phyloP scores from a whole-genome alignment of 1,140 invertebrate species.

The Drosophila hydei region DNA sequence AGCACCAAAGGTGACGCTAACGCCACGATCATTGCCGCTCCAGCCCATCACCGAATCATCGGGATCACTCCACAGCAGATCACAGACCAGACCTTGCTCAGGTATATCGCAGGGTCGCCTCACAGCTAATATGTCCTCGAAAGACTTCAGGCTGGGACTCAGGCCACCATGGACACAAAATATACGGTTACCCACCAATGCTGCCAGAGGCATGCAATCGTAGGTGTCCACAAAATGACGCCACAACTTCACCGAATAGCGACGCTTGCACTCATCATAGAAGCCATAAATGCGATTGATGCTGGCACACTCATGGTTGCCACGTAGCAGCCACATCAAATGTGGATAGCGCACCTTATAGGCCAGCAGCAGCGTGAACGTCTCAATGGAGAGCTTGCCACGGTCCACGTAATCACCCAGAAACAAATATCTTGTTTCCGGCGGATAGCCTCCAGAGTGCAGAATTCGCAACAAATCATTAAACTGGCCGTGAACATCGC shows the following conservation, averaged over 20 bases:
- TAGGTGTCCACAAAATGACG: conserved; percentile 88
- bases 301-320: conserved; percentile 92
- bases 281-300: conserved; percentile 91
- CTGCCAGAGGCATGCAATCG: conserved; percentile 91
- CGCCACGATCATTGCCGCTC: conserved; percentile 94
- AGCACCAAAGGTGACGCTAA: conserved; percentile 92
- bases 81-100: conserved; percentile 92
- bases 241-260: conserved; percentile 92
- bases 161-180: conserved; percentile 93
- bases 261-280: conserved; percentile 89
- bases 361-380: conserved; percentile 92
- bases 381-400: conserved; percentile 95
- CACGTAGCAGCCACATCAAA: conserved; percentile 93
- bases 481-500: conserved; percentile 95
- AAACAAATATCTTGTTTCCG: conserved; percentile 96
- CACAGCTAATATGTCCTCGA: conserved; percentile 95
- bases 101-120: conserved; percentile 95
- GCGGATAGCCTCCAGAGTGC: conserved; percentile 92
- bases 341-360: conserved; percentile 97
- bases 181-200: conserved; percentile 92
- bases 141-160: conserved; percentile 92
- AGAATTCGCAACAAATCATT: conserved; percentile 96
- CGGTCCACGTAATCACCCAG: conserved; percentile 97
- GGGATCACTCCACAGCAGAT: conserved; percentile 94
- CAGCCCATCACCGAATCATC: conserved; percentile 92